Base-by-base conservation (phyloP, 2,113 vertebrate species). In the Manacus vitellinus region DNA sequence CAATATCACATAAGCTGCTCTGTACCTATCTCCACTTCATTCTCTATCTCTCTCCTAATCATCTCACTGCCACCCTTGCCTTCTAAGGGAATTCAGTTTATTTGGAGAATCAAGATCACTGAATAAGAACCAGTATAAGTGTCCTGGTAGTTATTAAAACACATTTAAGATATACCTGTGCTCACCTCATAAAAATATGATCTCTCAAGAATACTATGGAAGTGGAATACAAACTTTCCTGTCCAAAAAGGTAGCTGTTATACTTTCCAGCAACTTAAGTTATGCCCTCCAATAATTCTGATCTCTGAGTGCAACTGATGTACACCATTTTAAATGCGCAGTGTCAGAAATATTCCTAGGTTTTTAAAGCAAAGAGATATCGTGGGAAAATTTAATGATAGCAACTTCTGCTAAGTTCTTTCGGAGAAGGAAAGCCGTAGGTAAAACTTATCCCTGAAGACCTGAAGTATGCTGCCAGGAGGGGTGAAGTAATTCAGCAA, bases 311-410 rank as follows among this genome's bases (percentile, higher is more conserved):
- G 25, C 62, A 83, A 90, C 35, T 68, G 47, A 63, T 7, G 63
- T 1, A 56, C 10, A 66, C 47, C 37, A 3, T 37, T 62, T 77
- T 13, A 84, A 85, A 77, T 25, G 41, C 55, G 65, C 23, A 11
- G 30, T 49, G 27, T 51, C 56, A 91, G 33, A 19, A 16, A 63
- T n/a, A 85, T 76, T 70, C 82, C 43, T 17, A 30, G 9, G 27
- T 76, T 92, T 83, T 58, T 66, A 68, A 86, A 94, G 15, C 11
- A 74, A 67, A 54, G 51, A 4, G 0, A 5, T 28, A 67, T 11
- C 27, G 41, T 4, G 0, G 2, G 31, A 8, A 35, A 58, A 30
- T 13, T 28, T 41, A 46, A 62, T 3, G 12, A 46, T 0, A 51
- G 13, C 14, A 51, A 30, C 16, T 21, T 77, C 33, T 39, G 10